These are phyloP conservation scores for Phasia obesa DNA, from an alignment of 2,888 invertebrate genomes.

Conservation along the genomic window DNA sequence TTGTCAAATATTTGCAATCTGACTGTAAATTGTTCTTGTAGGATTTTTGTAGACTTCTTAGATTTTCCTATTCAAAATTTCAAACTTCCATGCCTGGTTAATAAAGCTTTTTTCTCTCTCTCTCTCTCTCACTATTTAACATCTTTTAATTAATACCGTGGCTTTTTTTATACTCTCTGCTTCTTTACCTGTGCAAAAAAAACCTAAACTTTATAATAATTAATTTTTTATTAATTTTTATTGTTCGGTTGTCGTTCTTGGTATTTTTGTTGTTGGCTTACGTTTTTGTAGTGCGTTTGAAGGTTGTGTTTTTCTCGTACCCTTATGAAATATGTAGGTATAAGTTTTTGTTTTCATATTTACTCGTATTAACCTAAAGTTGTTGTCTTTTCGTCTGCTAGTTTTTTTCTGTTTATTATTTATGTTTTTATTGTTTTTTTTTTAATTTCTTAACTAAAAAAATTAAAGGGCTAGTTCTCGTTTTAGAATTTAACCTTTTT, in stretches of 20 bases:
- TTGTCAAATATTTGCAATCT: too few relatives aligned
- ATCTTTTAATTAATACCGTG: slow-evolving; percentile 41
- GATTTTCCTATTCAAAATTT: neutral
- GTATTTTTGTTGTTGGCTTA: slow-evolving; percentile 12
- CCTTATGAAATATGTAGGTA: slow-evolving; percentile 23
- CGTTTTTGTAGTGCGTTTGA: slow-evolving; percentile 54
- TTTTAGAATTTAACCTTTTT: slow-evolving; percentile 39
- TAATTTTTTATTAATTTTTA: slow-evolving; percentile 17
- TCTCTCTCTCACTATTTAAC: neutral
- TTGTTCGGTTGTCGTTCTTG: slow-evolving; percentile 2
- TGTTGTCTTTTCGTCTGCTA: slow-evolving; percentile 18
- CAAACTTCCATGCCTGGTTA: too few relatives aligned
- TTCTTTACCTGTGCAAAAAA: neutral
- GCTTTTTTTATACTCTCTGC: slow-evolving; percentile 20
- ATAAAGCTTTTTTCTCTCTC: neutral
- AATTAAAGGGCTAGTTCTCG: slow-evolving; percentile 26
- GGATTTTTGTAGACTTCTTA: too few relatives aligned
- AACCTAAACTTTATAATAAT: slow-evolving; percentile 14
- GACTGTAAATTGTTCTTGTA: too few relatives aligned
- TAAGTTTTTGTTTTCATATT: slow-evolving; percentile 22
- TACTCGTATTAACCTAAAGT: neutral
- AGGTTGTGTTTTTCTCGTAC: slow-evolving; percentile 43
- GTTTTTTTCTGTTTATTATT: neutral
- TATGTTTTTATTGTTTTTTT: slow-evolving; percentile 1
- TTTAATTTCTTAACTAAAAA: neutral